Percentiles rank a stretch among this genome's conserved stretches.
phyloP scores from a whole-genome alignment of 1,140 invertebrate species.

The Caenorhabditis latens region DNA sequence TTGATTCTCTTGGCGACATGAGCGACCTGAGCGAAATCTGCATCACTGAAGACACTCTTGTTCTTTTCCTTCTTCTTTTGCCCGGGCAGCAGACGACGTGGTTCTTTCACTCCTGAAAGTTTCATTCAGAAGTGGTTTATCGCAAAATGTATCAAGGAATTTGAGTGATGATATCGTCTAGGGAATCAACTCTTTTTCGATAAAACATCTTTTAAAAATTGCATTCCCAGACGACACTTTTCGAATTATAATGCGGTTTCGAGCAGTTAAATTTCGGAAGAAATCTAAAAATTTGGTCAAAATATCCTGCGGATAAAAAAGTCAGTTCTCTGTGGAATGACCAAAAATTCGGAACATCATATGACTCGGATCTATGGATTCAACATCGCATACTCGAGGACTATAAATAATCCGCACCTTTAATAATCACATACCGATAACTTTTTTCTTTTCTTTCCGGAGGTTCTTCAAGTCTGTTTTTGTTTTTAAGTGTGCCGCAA shows the following conservation, averaged over 20 bases:
- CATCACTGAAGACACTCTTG: constrained; percentile 53
- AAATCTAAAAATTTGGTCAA: too few species aligned
- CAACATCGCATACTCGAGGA: too few species aligned
- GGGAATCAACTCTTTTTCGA: neutral
- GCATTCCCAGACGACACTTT: too few species aligned
- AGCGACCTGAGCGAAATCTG: constrained; percentile 40
- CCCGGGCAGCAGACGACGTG: constrained; percentile 17
- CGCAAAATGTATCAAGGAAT: neutral
- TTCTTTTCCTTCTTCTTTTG: constrained; percentile 30
- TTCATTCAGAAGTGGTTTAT: too few species aligned
- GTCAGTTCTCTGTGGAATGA: too few species aligned
- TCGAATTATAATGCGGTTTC: too few species aligned
- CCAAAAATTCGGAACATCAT: too few species aligned
- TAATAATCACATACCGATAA: neutral
- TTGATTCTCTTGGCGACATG: constrained; percentile 48
- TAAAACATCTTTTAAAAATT: too few species aligned
- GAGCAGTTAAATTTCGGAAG: too few species aligned
- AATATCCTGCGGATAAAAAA: too few species aligned
- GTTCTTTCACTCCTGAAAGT: constrained; percentile 16
- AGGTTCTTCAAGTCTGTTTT: constrained; percentile 22
- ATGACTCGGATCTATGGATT: too few species aligned
- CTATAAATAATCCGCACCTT: too few species aligned
- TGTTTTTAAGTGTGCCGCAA: constrained; percentile 8
- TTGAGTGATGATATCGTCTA: neutral
- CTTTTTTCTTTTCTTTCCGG: constrained; percentile 29